A percentile compares a stretch with the other conserved stretches of the same genome.
These are phyloP conservation scores for Stramonita haemastoma DNA, from an alignment of 2,888 invertebrate genomes.

Conservation along the genomic window DNA sequence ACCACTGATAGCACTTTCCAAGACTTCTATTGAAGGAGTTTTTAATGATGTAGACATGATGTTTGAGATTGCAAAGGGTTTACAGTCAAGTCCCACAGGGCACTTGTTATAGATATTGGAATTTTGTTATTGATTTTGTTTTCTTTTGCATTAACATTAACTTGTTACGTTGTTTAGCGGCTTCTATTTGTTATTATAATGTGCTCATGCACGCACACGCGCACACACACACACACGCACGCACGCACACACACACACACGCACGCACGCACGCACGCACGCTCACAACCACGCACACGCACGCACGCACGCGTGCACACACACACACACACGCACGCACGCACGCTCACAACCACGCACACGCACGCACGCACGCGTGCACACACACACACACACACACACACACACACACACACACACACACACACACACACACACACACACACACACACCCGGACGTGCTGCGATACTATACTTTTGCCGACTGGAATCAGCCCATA, in stretches of 20 bases:
- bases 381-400: constrained; percentile 10
- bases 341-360: neutral
- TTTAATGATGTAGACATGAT: too few relatives aligned
- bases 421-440: neutral
- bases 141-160: too few relatives aligned
- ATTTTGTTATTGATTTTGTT: too few relatives aligned
- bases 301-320: neutral
- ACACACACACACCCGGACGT: neutral
- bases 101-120: too few relatives aligned
- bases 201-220: neutral
- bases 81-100: too few relatives aligned
- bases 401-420: neutral
- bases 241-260: neutral
- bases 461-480: too few relatives aligned
- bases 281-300: neutral
- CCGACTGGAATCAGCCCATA: neutral
- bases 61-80: too few relatives aligned
- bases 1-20: too few relatives aligned
- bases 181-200: too few relatives aligned
- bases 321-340: neutral
- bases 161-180: too few relatives aligned
- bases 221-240: neutral
- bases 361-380: neutral
- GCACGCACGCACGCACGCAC: neutral
- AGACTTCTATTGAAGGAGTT: too few relatives aligned